Conservation (phyloP, 1,140 invertebrate genomes). For the Sycophaga agraensis region DNA sequence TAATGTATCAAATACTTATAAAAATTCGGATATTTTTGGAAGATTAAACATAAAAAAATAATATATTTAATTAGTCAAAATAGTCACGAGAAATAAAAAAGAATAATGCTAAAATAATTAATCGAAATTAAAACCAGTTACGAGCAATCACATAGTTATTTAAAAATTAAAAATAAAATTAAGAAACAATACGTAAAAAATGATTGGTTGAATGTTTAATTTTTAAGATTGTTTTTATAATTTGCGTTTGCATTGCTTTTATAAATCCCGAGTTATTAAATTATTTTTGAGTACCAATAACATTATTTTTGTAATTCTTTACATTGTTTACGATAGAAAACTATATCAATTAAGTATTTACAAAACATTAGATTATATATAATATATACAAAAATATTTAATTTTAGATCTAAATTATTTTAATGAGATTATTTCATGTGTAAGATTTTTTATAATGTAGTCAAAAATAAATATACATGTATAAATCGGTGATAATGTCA, state of each 20-base stretch:
- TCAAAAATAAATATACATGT: slow-evolving; percentile 14
- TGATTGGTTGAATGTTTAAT: too few species aligned
- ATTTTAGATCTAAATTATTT: slow-evolving; percentile 18
- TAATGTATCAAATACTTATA: slow-evolving; percentile 10
- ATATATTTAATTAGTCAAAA: slow-evolving; percentile 22
- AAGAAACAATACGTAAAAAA: too few species aligned
- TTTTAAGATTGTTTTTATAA: too few species aligned
- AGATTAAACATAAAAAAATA: slow-evolving; percentile 2
- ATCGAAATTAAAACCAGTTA: too few species aligned
- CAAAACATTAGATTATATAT: background rate
- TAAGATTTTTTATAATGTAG: slow-evolving; percentile 25
- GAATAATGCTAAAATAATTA: background rate
- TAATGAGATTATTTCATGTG: slow-evolving; percentile 16
- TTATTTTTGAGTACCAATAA: too few species aligned
- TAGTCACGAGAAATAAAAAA: slow-evolving; percentile 1
- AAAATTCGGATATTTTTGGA: slow-evolving; percentile 22
- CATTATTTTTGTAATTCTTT: too few species aligned
- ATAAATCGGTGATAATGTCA: slow-evolving; percentile 10
- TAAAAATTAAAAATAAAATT: too few species aligned
- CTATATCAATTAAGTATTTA: too few species aligned
- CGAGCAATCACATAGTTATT: too few species aligned
- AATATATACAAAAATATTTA: slow-evolving; percentile 7
- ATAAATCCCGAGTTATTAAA: too few species aligned
- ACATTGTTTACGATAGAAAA: too few species aligned
- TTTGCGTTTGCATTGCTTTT: too few species aligned